Evolutionary conservation across 2,888 invertebrate genomes (phyloP), one percentile per base, ranked within the genome.

Genomic region (Hedychridium roseum): DNA sequence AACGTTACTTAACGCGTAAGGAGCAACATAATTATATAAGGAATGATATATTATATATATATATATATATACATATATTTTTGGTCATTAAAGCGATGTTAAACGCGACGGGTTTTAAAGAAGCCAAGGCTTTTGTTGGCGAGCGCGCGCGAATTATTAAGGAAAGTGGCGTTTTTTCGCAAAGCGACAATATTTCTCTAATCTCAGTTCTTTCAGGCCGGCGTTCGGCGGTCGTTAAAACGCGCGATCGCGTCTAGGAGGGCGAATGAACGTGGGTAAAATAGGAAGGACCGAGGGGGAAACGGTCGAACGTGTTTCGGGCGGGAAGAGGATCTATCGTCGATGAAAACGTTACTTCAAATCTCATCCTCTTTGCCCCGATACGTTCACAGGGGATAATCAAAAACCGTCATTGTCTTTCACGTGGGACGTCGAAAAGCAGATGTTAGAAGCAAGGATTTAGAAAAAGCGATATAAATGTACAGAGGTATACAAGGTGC

Each of bases 1-100:
- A 76, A 78, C 72, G 73, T 72, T 74, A 78, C 68, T 74, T 77
- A 76, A 73, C 67, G 68, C 69, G 66, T 78, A 78, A 78, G 77
- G 62, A 73, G 71, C 70, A 73, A 74, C 74, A 73, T 74, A 74
- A 76, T 70, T 73, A 76, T 75, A 75, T 75, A 73, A 74, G 63
- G 72, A 78, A 73, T 72, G 71, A 75, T 73, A 76, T 76, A 75
- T 73, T 75, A 74, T 67, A 70, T 72, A 68, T 70, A 74, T 67
- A 70, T 72, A 68, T 70, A 72, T 64, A 70, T 66, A 72, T 68
- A 71, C 73, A 79, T 79, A 78, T 78, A 78, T 77, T 78, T 78
- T 78, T 78, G 76, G 75, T 77, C 78, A 78, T 79, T 75, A 72
- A 56, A 58, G 54, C 62, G 60, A 60, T 64, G 68, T 60, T 64